A percentile compares a stretch with the other conserved stretches of the same genome.
Evolutionary conservation across 2,888 invertebrate genomes (phyloP).

Genomic region (Trichopoda pennipes): DNA sequence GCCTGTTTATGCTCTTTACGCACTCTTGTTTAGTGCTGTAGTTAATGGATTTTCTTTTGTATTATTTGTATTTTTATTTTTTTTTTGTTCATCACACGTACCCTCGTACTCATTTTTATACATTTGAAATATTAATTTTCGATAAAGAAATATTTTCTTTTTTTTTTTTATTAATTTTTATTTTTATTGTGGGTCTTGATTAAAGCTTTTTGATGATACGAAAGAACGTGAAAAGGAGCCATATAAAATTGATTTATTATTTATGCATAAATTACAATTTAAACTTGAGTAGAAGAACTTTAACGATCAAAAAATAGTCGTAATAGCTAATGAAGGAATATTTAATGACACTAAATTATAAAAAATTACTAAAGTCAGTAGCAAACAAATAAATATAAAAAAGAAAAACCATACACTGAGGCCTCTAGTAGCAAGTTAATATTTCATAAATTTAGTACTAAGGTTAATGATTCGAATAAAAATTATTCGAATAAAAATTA

Average conservation of each 20-base stretch:
- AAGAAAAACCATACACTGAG: too few species aligned
- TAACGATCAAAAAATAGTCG: slow-evolving; percentile 8
- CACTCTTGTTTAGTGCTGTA: slow-evolving; percentile 14
- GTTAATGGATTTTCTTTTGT: slow-evolving; percentile 42
- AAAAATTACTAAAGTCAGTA: slow-evolving; percentile 10
- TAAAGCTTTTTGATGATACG: slow-evolving; percentile 42
- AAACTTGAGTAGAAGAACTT: slow-evolving; percentile 23
- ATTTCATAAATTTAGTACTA: too few species aligned
- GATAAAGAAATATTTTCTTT: slow-evolving; percentile 1
- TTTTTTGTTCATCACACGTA: neutral
- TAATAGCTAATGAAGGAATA: neutral
- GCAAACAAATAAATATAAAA: neutral
- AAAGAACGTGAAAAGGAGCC: neutral
- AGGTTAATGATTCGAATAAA: too few species aligned
- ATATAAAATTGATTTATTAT: slow-evolving; percentile 63
- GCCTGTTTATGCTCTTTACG: slow-evolving; percentile 30
- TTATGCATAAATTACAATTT: slow-evolving; percentile 63
- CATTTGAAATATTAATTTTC: slow-evolving; percentile 24
- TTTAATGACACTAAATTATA: slow-evolving; percentile 16
- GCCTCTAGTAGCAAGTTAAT: too few species aligned
- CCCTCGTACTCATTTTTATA: slow-evolving; percentile 12
- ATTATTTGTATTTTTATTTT: neutral
- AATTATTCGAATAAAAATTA: too few species aligned
- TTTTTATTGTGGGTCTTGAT: slow-evolving; percentile 50
- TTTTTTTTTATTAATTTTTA: slow-evolving; percentile 27